These are phyloP conservation scores for Ceramica pisi DNA, from an alignment of 2,888 invertebrate species.

Conservation along the genomic window DNA sequence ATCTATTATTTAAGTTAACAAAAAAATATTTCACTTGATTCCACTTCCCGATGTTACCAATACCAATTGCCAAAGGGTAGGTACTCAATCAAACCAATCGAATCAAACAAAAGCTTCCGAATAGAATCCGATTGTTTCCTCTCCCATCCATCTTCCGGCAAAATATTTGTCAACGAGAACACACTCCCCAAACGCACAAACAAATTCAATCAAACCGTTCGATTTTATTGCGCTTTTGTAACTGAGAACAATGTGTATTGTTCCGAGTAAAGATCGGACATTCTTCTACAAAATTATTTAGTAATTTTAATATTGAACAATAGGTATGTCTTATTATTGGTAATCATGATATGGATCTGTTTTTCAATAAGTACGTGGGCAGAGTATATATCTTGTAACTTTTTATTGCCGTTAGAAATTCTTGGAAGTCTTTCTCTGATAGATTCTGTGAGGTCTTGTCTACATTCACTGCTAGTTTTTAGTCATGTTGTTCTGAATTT, in stretches of 20 bases:
- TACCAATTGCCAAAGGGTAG: constrained; percentile 45
- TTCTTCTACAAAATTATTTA: constrained; percentile 76
- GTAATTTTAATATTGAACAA: constrained; percentile 74
- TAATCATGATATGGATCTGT: constrained; percentile 73
- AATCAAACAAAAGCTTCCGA: constrained; percentile 63
- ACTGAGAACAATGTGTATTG: constrained; percentile 85
- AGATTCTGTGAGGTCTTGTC: constrained; percentile 15
- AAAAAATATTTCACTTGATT: constrained; percentile 34
- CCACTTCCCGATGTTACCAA: constrained; percentile 27
- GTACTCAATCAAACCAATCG: constrained; percentile 65
- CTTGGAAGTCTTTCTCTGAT: constrained; percentile 37
- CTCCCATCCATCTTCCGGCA: constrained; percentile 72
- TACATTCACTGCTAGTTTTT: constrained; percentile 1
- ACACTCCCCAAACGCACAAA: constrained; percentile 65
- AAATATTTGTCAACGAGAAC: constrained; percentile 81
- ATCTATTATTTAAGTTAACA: neutral
- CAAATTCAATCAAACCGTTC: constrained; percentile 68
- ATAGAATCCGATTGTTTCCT: constrained; percentile 66
- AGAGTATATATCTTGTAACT: constrained; percentile 37
- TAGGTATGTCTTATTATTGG: constrained; percentile 70
- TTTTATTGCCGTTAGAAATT: constrained; percentile 45
- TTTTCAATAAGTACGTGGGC: constrained; percentile 67
- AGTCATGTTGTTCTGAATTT: neutral
- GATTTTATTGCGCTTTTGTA: constrained; percentile 81
- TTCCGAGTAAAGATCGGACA: constrained; percentile 73